phyloP scores from a whole-genome alignment of 2,797 vertebrate genomes.

The Rhinophrynus dorsalis region DNA sequence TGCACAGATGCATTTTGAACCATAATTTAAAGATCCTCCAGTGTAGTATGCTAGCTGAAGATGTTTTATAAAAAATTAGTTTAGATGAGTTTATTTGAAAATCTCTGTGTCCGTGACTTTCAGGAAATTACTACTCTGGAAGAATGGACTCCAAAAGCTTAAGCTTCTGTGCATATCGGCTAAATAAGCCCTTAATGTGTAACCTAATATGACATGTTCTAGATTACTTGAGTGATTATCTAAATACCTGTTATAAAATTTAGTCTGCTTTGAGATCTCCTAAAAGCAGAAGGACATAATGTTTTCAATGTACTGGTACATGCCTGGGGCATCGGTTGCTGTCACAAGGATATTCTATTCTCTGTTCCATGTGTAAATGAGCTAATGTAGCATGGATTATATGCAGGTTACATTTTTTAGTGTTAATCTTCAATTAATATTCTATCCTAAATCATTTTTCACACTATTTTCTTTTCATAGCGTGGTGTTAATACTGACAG shows the following conservation, averaged over 20 bases:
- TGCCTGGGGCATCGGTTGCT: background rate
- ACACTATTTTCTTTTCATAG: constrained; percentile 44
- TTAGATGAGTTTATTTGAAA: too few species aligned
- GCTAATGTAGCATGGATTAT: background rate
- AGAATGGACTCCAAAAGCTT: too few species aligned
- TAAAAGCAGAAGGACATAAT: background rate
- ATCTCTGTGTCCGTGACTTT: too few species aligned
- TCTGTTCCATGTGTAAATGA: background rate
- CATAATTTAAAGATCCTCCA: too few species aligned
- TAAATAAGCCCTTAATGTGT: background rate
- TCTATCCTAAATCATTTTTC: background rate
- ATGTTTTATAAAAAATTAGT: too few species aligned
- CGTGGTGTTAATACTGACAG: constrained; percentile 89
- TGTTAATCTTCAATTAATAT: background rate
- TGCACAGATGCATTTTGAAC: too few species aligned
- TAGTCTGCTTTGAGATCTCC: background rate
- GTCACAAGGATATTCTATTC: background rate
- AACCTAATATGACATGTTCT: background rate
- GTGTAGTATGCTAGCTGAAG: too few species aligned
- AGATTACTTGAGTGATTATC: background rate
- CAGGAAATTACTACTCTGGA: too few species aligned
- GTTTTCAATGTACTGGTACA: background rate
- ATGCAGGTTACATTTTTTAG: background rate
- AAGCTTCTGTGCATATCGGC: background rate
- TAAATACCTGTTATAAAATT: constrained; percentile 15